Evolutionary conservation across 1,140 invertebrate genomes (phyloP).

Genomic region (Caenorhabditis briggsae): DNA sequence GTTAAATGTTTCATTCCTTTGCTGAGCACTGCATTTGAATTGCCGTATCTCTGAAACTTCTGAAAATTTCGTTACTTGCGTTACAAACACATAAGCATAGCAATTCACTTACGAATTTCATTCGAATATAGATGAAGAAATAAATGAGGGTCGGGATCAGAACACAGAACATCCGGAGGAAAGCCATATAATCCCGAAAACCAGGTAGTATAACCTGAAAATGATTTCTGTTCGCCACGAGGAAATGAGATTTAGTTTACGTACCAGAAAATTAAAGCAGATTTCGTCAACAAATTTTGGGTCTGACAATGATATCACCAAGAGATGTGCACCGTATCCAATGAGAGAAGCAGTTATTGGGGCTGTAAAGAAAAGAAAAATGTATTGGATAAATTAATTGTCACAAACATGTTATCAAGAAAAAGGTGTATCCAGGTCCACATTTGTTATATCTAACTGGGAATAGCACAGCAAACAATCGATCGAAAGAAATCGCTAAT

Average conservation of each 20-base stretch:
- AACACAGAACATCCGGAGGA: constrained; percentile 16
- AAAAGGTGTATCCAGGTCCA: not conserved
- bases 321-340: not conserved
- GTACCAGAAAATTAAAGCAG: constrained; percentile 41
- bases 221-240: not conserved
- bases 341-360: not conserved
- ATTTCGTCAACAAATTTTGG: constrained; percentile 12
- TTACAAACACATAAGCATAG: not conserved
- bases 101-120: constrained; percentile 16
- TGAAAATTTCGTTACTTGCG: not conserved
- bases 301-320: not conserved
- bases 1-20: constrained; percentile 45
- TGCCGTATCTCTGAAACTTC: constrained; percentile 52
- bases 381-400: not conserved
- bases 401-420: not conserved
- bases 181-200: not conserved
- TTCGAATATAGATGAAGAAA: constrained; percentile 30
- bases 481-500: not conserved
- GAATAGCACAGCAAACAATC: constrained; percentile 16
- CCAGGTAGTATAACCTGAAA: not conserved
- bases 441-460: constrained; percentile 32
- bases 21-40: constrained; percentile 22
- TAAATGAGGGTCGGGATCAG: constrained; percentile 5
- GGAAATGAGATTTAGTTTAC: not conserved
- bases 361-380: not conserved